Conservation (phyloP, 2,888 invertebrate genomes). For the Lasioglossum lativentre region DNA sequence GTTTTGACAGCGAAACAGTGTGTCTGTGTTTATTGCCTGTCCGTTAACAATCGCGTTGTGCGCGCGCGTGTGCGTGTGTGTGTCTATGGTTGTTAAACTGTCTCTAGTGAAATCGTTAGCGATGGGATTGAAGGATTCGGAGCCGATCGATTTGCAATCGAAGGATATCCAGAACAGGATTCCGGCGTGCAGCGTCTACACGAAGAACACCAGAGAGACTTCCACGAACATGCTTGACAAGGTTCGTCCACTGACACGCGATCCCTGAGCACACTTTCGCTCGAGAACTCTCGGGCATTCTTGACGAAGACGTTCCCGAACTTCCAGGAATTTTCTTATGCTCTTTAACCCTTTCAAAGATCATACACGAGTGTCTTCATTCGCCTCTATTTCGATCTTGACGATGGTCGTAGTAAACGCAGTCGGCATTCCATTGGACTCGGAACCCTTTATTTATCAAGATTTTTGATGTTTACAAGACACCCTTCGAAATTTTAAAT, state of each 20-base stretch:
- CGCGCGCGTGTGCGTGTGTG: too few relatives aligned
- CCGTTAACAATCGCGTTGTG: background rate
- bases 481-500: too few relatives aligned
- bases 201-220: constrained; percentile 65
- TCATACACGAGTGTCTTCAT: background rate
- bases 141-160: background rate
- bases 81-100: background rate
- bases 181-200: constrained; percentile 18
- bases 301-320: background rate
- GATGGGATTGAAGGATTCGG: constrained; percentile 25
- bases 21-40: background rate
- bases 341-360: constrained; percentile 1
- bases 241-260: constrained; percentile 56
- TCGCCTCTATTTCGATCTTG: background rate
- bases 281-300: constrained; percentile 3
- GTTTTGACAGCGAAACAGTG: background rate
- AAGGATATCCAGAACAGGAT: background rate
- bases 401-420: background rate
- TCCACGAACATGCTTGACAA: constrained; percentile 70
- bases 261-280: background rate
- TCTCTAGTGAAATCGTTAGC: background rate
- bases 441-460: background rate
- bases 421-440: background rate
- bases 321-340: background rate
- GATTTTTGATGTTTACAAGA: too few relatives aligned